Evolutionary conservation across 2,113 vertebrate species (phyloP).

Genomic region (Anolis sagrei): DNA sequence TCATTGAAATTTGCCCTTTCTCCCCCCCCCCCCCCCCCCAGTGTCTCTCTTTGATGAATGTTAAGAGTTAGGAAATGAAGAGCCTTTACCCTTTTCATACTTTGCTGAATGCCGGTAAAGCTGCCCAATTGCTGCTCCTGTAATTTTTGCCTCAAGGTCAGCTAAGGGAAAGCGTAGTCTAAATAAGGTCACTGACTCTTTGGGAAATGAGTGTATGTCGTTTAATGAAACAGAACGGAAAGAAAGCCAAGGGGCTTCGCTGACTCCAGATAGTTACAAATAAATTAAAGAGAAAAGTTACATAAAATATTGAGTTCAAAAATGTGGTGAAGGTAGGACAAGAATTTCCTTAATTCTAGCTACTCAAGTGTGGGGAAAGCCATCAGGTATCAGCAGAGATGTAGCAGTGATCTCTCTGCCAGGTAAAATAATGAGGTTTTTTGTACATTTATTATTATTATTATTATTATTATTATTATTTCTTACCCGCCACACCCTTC

Average conservation of each 20-base stretch:
- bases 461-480: no score
- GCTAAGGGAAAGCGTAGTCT: slow-evolving; percentile 53
- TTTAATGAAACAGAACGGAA: slow-evolving; percentile 59
- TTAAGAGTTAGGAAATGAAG: slow-evolving; percentile 47
- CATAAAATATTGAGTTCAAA: slow-evolving; percentile 60
- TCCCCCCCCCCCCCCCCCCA: slow-evolving; percentile 58
- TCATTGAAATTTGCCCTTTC: slow-evolving; percentile 64
- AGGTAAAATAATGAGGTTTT: no score
- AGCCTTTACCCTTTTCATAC: slow-evolving; percentile 64
- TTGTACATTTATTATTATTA: no score
- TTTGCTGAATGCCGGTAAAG: slow-evolving; percentile 61
- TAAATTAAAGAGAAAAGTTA: slow-evolving; percentile 57
- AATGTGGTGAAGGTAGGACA: neutral
- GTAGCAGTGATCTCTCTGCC: no score
- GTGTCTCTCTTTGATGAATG: slow-evolving; percentile 65
- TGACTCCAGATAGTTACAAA: slow-evolving; percentile 45
- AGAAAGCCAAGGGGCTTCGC: slow-evolving; percentile 20
- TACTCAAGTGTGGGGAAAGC: neutral
- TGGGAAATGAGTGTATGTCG: slow-evolving; percentile 45
- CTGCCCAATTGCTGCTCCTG: slow-evolving; percentile 65
- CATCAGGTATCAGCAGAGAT: no score
- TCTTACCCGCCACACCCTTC: no score
- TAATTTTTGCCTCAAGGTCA: slow-evolving; percentile 70
- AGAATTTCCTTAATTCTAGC: neutral
- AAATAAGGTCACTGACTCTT: slow-evolving; percentile 62